phyloP scores from a whole-genome alignment of 2,113 vertebrate genomes.

The Peucedramus taeniatus region DNA sequence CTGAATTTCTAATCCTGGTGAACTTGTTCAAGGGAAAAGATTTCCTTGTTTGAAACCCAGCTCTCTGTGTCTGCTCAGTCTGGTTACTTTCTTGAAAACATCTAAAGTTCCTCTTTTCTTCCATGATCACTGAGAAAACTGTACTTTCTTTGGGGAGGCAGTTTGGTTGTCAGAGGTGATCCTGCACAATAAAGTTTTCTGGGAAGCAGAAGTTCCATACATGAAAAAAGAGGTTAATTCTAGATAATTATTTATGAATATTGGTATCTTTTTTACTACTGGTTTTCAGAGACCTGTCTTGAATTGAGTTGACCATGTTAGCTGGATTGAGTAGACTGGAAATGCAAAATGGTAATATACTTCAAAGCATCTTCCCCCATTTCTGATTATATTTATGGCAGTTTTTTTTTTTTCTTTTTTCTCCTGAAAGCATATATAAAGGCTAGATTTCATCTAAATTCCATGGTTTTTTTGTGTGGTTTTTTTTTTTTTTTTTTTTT shows the following conservation, averaged over 20 bases:
- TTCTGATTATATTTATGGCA: not conserved
- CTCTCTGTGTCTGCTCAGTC: not conserved
- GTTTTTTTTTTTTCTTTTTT: not conserved
- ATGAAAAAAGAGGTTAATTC: not conserved
- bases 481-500: not conserved
- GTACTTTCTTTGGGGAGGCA: not conserved
- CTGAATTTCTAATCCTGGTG: not conserved
- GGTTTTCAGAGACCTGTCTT: not conserved
- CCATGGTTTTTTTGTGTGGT: too few relatives aligned
- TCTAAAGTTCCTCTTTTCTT: not conserved
- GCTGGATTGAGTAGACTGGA: not conserved
- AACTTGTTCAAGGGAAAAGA: not conserved
- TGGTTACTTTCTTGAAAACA: not conserved
- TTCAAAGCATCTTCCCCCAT: not conserved
- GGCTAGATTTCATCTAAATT: not conserved
- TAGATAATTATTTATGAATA: not conserved
- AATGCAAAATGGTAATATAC: not conserved
- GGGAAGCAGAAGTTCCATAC: not conserved
- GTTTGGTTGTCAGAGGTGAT: not conserved
- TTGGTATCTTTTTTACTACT: not conserved
- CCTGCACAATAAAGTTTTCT: not conserved
- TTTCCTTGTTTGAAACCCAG: not conserved
- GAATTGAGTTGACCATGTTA: accelerated
- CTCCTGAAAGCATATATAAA: not conserved
- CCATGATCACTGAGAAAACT: not conserved